Conservation (phyloP, 1,140 invertebrate species). For the Stenopsyche tienmushanensis region DNA sequence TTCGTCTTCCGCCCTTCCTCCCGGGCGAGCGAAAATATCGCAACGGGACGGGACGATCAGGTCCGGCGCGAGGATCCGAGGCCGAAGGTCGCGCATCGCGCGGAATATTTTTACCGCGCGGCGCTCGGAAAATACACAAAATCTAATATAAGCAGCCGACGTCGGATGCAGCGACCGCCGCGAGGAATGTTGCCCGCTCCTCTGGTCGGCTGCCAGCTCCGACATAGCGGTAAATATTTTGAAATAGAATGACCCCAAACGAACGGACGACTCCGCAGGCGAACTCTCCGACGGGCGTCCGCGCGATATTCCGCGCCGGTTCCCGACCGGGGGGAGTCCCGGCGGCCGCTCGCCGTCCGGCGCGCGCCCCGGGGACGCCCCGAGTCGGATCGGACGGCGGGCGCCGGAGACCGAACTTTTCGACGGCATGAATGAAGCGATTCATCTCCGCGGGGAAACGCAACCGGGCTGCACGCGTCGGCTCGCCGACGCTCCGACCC, state of each 20-base stretch:
- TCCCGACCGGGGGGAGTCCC: neutral
- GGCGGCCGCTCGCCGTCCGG: constrained; percentile 7
- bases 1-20: too few species aligned
- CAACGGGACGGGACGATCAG: neutral
- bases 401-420: neutral
- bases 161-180: neutral
- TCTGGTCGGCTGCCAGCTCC: constrained; percentile 31
- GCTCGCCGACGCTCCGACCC: neutral
- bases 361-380: neutral
- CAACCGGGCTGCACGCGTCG: neutral
- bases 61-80: too few species aligned
- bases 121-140: neutral
- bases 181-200: constrained; percentile 29
- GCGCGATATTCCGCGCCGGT: too few species aligned
- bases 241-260: constrained; percentile 31
- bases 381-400: too few species aligned
- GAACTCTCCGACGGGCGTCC: constrained; percentile 7
- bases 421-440: constrained; percentile 18
- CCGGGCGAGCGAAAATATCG: too few species aligned
- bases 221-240: constrained; percentile 39
- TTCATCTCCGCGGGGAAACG: constrained; percentile 7
- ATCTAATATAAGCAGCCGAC: constrained; percentile 5
- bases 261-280: constrained; percentile 1
- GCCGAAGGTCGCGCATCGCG: too few species aligned
- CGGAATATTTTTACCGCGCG: too few species aligned